Conservation (phyloP, 2,113 vertebrate species). For the Caranx melampygus region DNA sequence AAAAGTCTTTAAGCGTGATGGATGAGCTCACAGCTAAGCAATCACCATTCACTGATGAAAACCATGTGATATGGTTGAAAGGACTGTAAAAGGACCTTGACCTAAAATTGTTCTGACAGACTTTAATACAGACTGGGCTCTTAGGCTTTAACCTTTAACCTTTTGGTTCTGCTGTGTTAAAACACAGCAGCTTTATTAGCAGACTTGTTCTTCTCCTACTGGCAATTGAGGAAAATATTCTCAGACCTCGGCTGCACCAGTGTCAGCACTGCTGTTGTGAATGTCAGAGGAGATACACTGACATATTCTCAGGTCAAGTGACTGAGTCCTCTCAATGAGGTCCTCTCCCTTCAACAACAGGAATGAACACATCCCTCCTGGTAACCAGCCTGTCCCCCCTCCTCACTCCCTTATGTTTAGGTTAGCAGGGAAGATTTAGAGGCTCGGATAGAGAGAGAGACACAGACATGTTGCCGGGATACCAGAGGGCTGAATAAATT, state of each 20-base stretch:
- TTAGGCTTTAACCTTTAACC: no score
- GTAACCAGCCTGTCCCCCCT: constrained; percentile 31
- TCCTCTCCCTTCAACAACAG: constrained; percentile 3
- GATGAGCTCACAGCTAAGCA: no score
- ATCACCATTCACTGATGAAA: not conserved
- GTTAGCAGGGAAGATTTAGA: constrained; percentile 29
- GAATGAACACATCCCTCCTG: constrained; percentile 23
- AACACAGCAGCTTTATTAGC: not conserved
- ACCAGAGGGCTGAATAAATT: constrained; percentile 54
- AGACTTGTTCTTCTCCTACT: no score
- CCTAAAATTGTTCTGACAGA: not conserved
- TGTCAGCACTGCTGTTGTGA: not conserved
- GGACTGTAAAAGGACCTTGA: not conserved
- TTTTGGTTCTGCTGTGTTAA: no score
- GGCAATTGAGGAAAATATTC: not conserved
- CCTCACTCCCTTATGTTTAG: constrained; percentile 25
- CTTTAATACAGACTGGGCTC: not conserved
- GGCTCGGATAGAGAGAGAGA: constrained; percentile 5
- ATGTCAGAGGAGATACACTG: not conserved
- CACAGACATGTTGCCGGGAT: constrained; percentile 60
- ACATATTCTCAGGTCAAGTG: constrained; percentile 34
- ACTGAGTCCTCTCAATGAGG: not conserved
- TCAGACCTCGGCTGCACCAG: not conserved
- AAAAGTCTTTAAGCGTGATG: no score
- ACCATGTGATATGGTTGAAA: not conserved